Evolutionary conservation across 2,888 invertebrate genomes (phyloP), one percentile per base, ranked within the genome.

Genomic region (Cremastinae sp.): DNA sequence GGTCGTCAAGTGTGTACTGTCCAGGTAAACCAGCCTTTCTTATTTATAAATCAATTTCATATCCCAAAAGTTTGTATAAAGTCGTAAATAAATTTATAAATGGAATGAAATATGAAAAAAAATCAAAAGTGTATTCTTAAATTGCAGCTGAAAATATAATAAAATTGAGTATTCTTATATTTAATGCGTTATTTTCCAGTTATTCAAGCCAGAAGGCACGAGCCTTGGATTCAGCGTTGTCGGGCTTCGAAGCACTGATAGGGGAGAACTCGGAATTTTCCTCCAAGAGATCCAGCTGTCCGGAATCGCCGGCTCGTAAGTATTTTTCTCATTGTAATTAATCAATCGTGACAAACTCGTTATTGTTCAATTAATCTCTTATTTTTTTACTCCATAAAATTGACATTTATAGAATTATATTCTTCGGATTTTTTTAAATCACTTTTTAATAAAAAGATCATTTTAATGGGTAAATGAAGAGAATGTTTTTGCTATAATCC

Each of bases 201-300:
- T 94, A 47, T 92, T 90, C 85, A 94, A 93, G 85, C 92, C 93
- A 0, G 93, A 93, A 87, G 93, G 90, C 78, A 91, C 89, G 85
- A 96, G 94, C 86, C 92, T 94, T 83, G 95, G 93, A 78, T 95
- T 95, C 92, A 94, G 92, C 89, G 93, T 93, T 80, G 93, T 92
- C 83, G 95, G 91, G 2, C 89, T 93, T 61, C 91, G 92, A 72
- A 92, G 91, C 80, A 93, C 93, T 83, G 92, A 92, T 80, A 91
- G 92, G 81, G 93, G 92, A n/a, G 93, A 93, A 80, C 90, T 93
- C 14, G 93, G 94, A 18, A 94, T 94, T 82, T 94, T 93, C 86
- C 91, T 94, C 9, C 93, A 94, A 87, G 93, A 93, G 83, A 93
- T 94, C 78, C 93, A 93, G 84, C 91, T 92, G 0, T 91, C 91